Evolutionary conservation across 2,113 vertebrate species (phyloP).

Genomic region (Cottus gobio): DNA sequence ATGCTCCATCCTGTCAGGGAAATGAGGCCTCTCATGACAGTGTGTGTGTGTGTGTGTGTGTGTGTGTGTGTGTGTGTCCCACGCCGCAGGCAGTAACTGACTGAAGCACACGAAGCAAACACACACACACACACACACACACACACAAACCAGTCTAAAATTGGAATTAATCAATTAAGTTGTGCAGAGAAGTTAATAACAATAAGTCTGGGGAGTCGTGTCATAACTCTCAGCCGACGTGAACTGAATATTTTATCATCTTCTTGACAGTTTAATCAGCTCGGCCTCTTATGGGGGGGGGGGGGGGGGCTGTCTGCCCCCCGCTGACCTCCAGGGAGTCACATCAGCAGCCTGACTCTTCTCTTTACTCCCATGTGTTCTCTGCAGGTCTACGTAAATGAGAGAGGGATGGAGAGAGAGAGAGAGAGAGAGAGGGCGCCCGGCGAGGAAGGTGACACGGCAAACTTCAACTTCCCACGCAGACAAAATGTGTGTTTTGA

Average conservation of each 20-base stretch:
- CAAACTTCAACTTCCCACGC: conserved; percentile 60
- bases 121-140: conserved; percentile 48
- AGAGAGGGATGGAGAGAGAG: not conserved
- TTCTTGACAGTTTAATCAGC: conserved; percentile 80
- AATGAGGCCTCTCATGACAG: not conserved
- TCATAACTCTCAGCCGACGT: conserved; percentile 65
- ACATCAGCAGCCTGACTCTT: conserved; percentile 36
- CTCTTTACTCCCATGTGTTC: conserved; percentile 27
- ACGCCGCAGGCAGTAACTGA: not conserved
- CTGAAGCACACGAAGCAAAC: conserved; percentile 8
- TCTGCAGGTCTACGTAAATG: conserved; percentile 85
- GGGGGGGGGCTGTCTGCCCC: conserved; percentile 24
- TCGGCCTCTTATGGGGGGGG: conserved; percentile 60
- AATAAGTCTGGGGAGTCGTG: conserved; percentile 57
- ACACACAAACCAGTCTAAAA: conserved; percentile 39
- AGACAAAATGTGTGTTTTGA: conserved; percentile 63
- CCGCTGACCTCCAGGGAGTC: conserved; percentile 29
- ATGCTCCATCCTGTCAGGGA: conserved; percentile 58
- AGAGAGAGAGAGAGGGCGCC: not conserved
- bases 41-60: not conserved
- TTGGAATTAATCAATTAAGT: conserved; percentile 65
- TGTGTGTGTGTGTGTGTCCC: not conserved
- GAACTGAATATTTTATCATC: conserved; percentile 72
- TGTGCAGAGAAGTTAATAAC: conserved; percentile 62
- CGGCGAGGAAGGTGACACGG: conserved; percentile 55